Base-by-base conservation (phyloP, 2,888 invertebrate species). In the Amphipoea lucens region DNA sequence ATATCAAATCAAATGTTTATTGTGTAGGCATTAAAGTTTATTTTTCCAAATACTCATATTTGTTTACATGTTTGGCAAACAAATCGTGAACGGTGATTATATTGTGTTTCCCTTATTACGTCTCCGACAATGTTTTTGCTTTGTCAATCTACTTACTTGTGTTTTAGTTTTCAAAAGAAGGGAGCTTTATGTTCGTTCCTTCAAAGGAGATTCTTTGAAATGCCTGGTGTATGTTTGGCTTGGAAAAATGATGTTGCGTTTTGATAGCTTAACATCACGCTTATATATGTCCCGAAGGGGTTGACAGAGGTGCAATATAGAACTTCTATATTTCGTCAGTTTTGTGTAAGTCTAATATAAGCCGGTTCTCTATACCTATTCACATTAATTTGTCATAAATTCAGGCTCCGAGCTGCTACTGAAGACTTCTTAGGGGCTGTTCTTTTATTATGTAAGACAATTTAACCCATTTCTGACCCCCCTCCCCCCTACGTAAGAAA, bases 41-140 rank as follows among this genome's bases (percentile, higher is more conserved):
- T 45, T 45, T 45, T 45, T 9, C 45, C 45, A 45, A 45, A 45
- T 45, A 45, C 45, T 45, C 45, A 9, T 42, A 9, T 45, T 45
- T 45, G 45, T 45, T 45, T 9, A 45, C 45, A 11, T 11, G 45
- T 45, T 45, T 11, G 45, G 45, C 11, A 45, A 45, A 11, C 11
- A 45, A 11, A 45, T 45, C 9, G 45, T 0, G 45, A 45, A 45
- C 45, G 11, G 45, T 11, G 9, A 42, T 45, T 42, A 42, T 4
- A 4, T 42, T 42, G 40, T 42, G 5, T 4, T 70, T 67, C 20
- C 57, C 42, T 83, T 76, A 71, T 79, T 83, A 79, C 80, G 79
- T 87, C 87, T 79, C 74, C 79, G 78, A 74, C 81, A 89, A 86
- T 89, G 89, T 88, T 89, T 86, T 78, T 81, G 79, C 88, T 90